Conservation (phyloP, 2,888 invertebrate species). For the Troilus luridus region DNA sequence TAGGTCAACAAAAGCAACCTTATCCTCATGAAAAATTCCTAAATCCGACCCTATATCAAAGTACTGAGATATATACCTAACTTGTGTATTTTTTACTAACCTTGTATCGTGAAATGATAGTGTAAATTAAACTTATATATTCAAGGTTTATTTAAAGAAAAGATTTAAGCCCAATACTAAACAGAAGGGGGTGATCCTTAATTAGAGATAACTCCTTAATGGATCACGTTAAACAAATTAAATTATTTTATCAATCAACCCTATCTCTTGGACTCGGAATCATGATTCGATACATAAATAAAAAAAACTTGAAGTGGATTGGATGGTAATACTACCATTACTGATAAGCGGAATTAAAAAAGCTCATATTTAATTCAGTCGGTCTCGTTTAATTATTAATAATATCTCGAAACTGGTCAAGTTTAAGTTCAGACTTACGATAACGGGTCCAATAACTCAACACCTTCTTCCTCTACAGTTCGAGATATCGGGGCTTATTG, state of each 20-base stretch:
- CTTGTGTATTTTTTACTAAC: too few species aligned
- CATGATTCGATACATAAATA: not conserved
- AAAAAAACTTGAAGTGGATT: not conserved
- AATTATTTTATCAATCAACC: not conserved
- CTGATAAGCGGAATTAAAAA: slow-evolving; percentile 6
- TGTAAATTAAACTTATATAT: too few species aligned
- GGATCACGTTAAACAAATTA: not conserved
- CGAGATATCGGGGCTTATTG: not conserved
- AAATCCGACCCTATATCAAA: too few species aligned
- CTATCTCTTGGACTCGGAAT: not conserved
- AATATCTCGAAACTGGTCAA: not conserved
- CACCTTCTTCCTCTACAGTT: not conserved
- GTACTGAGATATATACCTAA: too few species aligned
- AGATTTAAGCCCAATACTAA: too few species aligned
- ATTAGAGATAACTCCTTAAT: not conserved
- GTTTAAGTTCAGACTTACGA: not conserved
- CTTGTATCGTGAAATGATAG: too few species aligned
- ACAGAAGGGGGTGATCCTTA: too few species aligned
- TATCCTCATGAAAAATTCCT: too few species aligned
- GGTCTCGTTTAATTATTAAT: not conserved
- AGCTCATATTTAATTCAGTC: not conserved
- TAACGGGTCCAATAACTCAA: not conserved
- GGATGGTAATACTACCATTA: not conserved
- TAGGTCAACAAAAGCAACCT: too few species aligned
- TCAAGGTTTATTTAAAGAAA: too few species aligned